Evolutionary conservation across 2,113 vertebrate species (phyloP).

Genomic region (Lepisosteus osseus): DNA sequence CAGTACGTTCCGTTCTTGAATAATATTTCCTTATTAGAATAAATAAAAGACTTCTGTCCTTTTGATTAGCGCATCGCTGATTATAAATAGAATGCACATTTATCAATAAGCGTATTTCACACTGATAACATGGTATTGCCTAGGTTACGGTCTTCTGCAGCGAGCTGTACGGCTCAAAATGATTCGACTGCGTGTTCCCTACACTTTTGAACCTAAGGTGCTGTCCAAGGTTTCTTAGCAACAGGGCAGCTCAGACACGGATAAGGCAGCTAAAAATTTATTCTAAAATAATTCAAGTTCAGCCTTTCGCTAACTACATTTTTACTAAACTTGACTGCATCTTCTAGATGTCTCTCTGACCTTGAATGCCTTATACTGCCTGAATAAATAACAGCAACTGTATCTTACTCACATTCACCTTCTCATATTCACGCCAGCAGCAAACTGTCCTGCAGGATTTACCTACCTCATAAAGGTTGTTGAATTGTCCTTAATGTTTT

Average conservation of each 20-base stretch:
- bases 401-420: neutral
- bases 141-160: too few species aligned
- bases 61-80: too few species aligned
- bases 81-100: too few species aligned
- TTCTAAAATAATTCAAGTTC: conserved; percentile 8
- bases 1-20: too few species aligned
- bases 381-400: neutral
- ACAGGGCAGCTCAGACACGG: conserved; percentile 58
- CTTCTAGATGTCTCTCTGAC: neutral
- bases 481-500: conserved; percentile 28
- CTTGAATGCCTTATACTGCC: neutral
- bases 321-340: conserved; percentile 5
- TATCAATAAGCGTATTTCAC: too few species aligned
- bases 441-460: conserved; percentile 8
- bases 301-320: neutral
- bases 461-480: conserved; percentile 55
- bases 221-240: conserved; percentile 68
- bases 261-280: neutral
- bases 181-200: neutral
- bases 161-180: neutral
- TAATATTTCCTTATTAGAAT: too few species aligned
- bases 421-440: neutral
- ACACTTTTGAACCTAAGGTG: conserved; percentile 52
- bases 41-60: too few species aligned
- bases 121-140: too few species aligned